Evolutionary conservation across 2,113 vertebrate species (phyloP).

Genomic region (Cryptomyrus ogoouensis): DNA sequence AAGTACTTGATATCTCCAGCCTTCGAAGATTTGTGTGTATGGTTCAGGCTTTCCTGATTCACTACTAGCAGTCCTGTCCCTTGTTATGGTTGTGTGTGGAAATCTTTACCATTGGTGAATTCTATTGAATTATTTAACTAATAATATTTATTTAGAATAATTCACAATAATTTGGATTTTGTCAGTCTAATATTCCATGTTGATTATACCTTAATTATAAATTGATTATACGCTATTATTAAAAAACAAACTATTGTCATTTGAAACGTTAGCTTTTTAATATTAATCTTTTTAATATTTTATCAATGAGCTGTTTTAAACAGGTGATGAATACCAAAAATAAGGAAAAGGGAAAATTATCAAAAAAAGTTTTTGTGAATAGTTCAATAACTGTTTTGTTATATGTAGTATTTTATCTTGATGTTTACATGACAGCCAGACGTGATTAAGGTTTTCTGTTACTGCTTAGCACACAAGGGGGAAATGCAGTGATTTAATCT

Average conservation of each 20-base stretch:
- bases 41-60: background rate
- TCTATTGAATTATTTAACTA: background rate
- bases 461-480: background rate
- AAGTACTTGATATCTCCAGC: background rate
- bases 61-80: background rate
- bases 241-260: background rate
- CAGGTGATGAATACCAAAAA: background rate
- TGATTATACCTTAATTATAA: background rate
- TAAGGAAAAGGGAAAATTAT: background rate
- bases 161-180: background rate
- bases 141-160: background rate
- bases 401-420: background rate
- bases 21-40: background rate
- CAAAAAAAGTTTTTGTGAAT: background rate
- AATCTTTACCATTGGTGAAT: background rate
- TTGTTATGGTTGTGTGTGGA: background rate
- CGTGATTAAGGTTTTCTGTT: background rate
- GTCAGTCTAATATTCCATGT: background rate
- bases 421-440: background rate
- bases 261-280: background rate
- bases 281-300: background rate
- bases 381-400: background rate
- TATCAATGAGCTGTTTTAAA: background rate
- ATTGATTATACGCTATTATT: background rate
- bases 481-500: background rate